A percentile compares a stretch with the other conserved stretches of the same genome.
Evolutionary conservation across 2,888 invertebrate species (phyloP).

Genomic region (Eristalinus aeneus): DNA sequence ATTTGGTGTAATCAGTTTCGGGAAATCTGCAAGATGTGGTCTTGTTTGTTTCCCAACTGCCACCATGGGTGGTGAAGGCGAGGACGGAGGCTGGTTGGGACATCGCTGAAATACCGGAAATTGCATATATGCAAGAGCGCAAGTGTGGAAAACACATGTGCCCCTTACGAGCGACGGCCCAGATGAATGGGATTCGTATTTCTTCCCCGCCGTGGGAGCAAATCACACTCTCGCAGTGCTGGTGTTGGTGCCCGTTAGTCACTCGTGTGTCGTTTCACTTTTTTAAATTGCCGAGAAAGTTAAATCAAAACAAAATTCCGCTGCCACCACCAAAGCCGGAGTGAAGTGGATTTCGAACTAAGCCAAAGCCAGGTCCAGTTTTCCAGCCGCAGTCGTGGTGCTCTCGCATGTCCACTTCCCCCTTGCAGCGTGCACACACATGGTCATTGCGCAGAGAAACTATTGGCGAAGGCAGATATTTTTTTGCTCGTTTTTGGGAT

Average conservation of each 20-base stretch:
- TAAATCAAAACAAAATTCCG: slow-evolving; percentile 28
- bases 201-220: neutral
- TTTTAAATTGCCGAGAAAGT: slow-evolving; percentile 54
- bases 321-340: neutral
- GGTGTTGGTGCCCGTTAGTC: neutral
- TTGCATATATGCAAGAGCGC: slow-evolving; percentile 10
- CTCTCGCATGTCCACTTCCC: slow-evolving; percentile 38
- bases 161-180: neutral
- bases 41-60: neutral
- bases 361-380: neutral
- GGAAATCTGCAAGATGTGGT: slow-evolving; percentile 28
- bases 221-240: neutral
- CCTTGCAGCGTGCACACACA: slow-evolving; percentile 39
- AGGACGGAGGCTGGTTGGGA: neutral
- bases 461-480: slow-evolving; percentile 8
- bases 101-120: slow-evolving; percentile 28
- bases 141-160: slow-evolving; percentile 28
- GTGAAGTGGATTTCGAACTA: neutral
- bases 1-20: slow-evolving; percentile 26
- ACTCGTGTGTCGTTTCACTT: slow-evolving; percentile 51
- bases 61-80: neutral
- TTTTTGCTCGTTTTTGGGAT: slow-evolving; percentile 16
- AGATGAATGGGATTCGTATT: neutral
- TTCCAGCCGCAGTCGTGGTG: neutral
- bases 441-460: slow-evolving; percentile 61